Percentiles rank a stretch among this genome's conserved stretches.
phyloP scores from a whole-genome alignment of 2,797 vertebrate genomes.

The Tragopan temminckii region DNA sequence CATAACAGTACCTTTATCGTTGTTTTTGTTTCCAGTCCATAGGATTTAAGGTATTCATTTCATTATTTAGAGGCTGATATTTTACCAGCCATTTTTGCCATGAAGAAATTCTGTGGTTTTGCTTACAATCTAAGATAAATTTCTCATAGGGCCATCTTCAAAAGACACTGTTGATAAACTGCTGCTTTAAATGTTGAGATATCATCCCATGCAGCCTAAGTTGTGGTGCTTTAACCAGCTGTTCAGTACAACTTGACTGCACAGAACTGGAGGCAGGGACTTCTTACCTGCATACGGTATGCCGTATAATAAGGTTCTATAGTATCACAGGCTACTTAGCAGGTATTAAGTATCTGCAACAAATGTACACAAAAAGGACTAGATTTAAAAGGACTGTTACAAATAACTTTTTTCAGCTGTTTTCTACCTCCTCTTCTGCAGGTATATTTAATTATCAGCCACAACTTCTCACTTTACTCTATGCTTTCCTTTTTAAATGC shows the following conservation, averaged over 20 bases:
- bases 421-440: background rate
- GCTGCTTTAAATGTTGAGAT: background rate
- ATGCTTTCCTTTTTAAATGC: background rate
- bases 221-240: background rate
- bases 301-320: background rate
- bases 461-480: background rate
- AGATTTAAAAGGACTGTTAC: background rate
- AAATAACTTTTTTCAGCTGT: background rate
- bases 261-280: background rate
- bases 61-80: background rate
- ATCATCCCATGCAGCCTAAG: background rate
- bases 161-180: background rate
- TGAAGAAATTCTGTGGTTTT: background rate
- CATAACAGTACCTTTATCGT: background rate
- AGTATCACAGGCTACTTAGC: background rate
- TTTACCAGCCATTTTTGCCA: background rate
- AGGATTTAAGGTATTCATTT: background rate
- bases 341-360: background rate
- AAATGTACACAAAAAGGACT: background rate
- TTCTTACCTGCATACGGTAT: background rate
- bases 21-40: background rate
- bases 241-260: background rate
- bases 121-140: background rate
- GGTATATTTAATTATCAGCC: background rate
- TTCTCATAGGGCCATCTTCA: background rate